phyloP scores from a whole-genome alignment of 2,113 vertebrate species.

The Hymenochirus boettgeri region DNA sequence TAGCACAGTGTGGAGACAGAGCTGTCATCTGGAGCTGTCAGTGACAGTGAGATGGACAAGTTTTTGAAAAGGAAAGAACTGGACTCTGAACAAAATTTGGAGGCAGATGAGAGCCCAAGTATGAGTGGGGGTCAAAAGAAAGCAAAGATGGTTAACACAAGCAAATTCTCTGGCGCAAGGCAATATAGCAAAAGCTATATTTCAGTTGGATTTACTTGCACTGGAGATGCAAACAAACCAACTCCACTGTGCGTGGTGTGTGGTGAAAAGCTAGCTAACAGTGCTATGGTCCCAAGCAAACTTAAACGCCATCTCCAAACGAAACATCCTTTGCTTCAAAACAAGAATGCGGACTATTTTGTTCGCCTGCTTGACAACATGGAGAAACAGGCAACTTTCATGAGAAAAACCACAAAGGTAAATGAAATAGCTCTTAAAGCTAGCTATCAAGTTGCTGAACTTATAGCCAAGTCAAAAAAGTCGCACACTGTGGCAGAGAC shows the following conservation, averaged over 20 bases:
- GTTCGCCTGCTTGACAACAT: neutral
- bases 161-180: neutral
- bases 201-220: conserved; percentile 14
- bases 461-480: conserved; percentile 10
- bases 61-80: conserved; percentile 9
- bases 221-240: neutral
- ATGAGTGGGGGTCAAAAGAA: conserved; percentile 10
- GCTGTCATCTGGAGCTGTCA: conserved; percentile 5
- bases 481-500: conserved; percentile 14
- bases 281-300: conserved; percentile 6
- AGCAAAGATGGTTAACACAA: neutral
- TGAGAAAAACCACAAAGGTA: conserved; percentile 21
- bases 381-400: conserved; percentile 19
- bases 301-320: too few relatives aligned
- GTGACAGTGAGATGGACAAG: conserved; percentile 12
- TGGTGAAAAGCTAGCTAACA: neutral
- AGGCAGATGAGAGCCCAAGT: too few relatives aligned
- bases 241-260: neutral
- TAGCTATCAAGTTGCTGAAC: conserved; percentile 11
- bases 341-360: conserved; percentile 11
- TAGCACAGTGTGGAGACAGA: too few relatives aligned
- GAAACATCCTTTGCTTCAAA: too few relatives aligned
- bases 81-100: conserved; percentile 3
- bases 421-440: conserved; percentile 18
- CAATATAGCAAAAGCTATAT: conserved; percentile 7